Percentiles rank a stretch among this genome's conserved stretches.
phyloP scores from a whole-genome alignment of 2,888 invertebrate species.

The Mermis nigrescens region DNA sequence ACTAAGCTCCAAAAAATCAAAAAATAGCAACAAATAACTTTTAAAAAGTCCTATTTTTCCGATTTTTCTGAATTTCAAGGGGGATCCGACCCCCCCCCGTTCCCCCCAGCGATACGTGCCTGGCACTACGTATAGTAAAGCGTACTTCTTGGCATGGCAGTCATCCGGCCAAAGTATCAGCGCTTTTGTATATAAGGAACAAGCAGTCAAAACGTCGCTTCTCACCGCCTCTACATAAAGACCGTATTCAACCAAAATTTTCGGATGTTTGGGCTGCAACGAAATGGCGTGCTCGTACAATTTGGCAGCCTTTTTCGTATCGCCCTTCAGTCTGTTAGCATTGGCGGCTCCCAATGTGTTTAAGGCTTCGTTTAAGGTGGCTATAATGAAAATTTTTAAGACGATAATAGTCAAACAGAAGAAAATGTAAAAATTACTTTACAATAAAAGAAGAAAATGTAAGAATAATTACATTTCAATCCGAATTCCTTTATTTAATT shows the following conservation, averaged over 20 bases:
- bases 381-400: not conserved
- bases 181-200: slow-evolving; percentile 65
- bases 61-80: too few relatives aligned
- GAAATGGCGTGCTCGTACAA: slow-evolving; percentile 60
- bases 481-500: too few relatives aligned
- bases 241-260: slow-evolving; percentile 73
- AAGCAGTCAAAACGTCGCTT: slow-evolving; percentile 65
- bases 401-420: too few relatives aligned
- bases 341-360: slow-evolving; percentile 23
- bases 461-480: too few relatives aligned
- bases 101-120: too few relatives aligned
- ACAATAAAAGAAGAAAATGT: too few relatives aligned
- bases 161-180: slow-evolving; percentile 63
- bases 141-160: slow-evolving; percentile 24
- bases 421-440: too few relatives aligned
- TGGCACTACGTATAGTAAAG: too few relatives aligned
- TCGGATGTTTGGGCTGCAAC: slow-evolving; percentile 72
- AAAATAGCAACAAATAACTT: too few relatives aligned
- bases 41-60: too few relatives aligned
- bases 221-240: slow-evolving; percentile 70
- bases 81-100: too few relatives aligned
- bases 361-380: slow-evolving; percentile 19
- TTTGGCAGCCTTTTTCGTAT: slow-evolving; percentile 24
- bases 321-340: slow-evolving; percentile 20
- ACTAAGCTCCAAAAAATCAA: too few relatives aligned